Evolutionary conservation across 2,888 invertebrate genomes (phyloP).

Genomic region (Thecophora atra): DNA sequence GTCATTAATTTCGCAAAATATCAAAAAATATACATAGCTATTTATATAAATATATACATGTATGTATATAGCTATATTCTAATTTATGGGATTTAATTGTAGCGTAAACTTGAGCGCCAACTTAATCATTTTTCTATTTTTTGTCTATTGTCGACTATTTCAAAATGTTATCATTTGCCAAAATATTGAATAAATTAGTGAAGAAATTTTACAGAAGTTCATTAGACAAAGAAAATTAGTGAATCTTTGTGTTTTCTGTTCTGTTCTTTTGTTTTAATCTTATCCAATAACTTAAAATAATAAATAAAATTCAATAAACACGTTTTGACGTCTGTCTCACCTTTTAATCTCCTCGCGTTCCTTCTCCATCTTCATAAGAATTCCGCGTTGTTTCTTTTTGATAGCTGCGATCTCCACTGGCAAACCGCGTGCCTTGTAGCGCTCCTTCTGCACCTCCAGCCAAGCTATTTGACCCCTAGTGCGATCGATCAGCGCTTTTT

Average conservation of each 20-base stretch:
- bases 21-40: neutral
- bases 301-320: neutral
- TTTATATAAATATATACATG: neutral
- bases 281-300: too few species aligned
- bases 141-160: too few species aligned
- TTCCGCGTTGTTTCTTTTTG: slow-evolving; percentile 75
- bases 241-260: neutral
- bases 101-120: slow-evolving; percentile 5
- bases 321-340: too few species aligned
- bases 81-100: neutral
- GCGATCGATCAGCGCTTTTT: slow-evolving; percentile 74
- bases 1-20: slow-evolving; percentile 30
- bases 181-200: neutral
- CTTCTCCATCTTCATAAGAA: slow-evolving; percentile 73
- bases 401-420: slow-evolving; percentile 70
- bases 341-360: slow-evolving; percentile 76
- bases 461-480: slow-evolving; percentile 73
- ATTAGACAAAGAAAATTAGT: neutral
- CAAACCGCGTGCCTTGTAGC: slow-evolving; percentile 69
- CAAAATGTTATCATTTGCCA: too few species aligned
- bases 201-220: neutral
- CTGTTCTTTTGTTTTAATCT: too few species aligned
- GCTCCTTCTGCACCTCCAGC: slow-evolving; percentile 74
- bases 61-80: neutral
- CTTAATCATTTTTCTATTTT: slow-evolving; percentile 2